Percentiles rank a stretch among this genome's conserved stretches.
Conservation (phyloP, 2,113 vertebrate genomes). For the Epinephelus lanceolatus region DNA sequence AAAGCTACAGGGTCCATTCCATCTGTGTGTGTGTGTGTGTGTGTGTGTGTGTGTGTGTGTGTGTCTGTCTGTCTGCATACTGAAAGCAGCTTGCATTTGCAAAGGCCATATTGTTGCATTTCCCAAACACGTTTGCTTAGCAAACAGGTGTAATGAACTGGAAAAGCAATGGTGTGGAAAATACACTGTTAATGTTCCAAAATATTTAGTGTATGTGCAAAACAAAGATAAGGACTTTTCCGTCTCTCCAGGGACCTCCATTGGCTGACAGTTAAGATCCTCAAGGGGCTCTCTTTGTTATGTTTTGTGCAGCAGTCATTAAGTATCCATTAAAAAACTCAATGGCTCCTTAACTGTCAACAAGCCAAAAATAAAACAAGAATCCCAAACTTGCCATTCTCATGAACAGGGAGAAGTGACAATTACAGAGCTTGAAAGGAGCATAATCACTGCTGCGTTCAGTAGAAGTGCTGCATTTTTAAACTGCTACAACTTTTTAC, state of each 20-base stretch:
- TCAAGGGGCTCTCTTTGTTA: conserved; percentile 59
- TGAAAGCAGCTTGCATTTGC: conserved; percentile 31
- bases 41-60: too few species aligned
- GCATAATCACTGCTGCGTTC: conserved; percentile 43
- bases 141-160: conserved; percentile 66
- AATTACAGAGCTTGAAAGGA: conserved; percentile 59
- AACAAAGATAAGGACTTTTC: conserved; percentile 65
- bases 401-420: conserved; percentile 42
- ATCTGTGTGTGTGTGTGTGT: conserved; percentile 8
- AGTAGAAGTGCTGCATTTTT: conserved; percentile 22
- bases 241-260: conserved; percentile 53
- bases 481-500: conserved; percentile 46
- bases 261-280: conserved; percentile 58
- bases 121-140: conserved; percentile 19
- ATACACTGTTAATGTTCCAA: conserved; percentile 69
- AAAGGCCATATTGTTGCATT: conserved; percentile 12
- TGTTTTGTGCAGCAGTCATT: conserved; percentile 62
- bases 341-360: conserved; percentile 69
- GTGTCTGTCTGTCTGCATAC: background rate
- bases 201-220: conserved; percentile 61
- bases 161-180: conserved; percentile 65
- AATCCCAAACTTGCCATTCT: conserved; percentile 41
- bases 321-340: conserved; percentile 72
- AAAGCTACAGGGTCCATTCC: background rate
- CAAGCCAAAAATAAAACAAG: conserved; percentile 67